Evolutionary conservation across 2,113 vertebrate genomes (phyloP), one percentile per base, ranked within the genome.

Genomic region (Plectropomus leopardus): DNA sequence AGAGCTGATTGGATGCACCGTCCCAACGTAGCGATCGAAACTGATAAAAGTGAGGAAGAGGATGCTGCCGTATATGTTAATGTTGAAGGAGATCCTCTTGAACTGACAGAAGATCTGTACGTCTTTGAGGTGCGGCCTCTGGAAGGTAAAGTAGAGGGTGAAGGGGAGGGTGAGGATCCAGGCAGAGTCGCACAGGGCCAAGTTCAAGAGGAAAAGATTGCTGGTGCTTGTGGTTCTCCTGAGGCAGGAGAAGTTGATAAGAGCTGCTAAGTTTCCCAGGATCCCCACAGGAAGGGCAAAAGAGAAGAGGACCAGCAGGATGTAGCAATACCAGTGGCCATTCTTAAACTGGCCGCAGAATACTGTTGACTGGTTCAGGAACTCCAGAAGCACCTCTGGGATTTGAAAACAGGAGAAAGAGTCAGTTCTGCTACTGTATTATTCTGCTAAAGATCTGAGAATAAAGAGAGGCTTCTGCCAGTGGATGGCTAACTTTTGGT

Each of bases 31-130:
- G 44, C 95, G 93, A 78, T 96, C 95, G 26, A 96, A 96, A 66
- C 94, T 96, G 86, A 95, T 93, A 7, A 96, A 89, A 5, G 94
- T 93, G 72, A 97, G 91, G 83, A 96, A 96, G 69, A 94, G 89
- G 67, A 96, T 93, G 51, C 94, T 96, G 65, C 95, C 94, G 0
- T 96, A 96, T 42, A 95, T 87, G 76, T 94, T 96, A 80, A 96
- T 73, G 73, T 92, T 94, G 73, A 97, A 96, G 77, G 95, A 93
- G 30, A 95, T 51, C 76, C 65, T 92, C 87, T 92, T 93, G 44
- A 95, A 86, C 34, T 94, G 89, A 88, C 94, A 93, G 83, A 96
- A 95, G 0, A 59, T 71, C 50, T 89, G 73, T 14, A 70, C 86
- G 74, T 84, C 89, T 24, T 67, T 53, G 14, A 54, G 23, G 47